Conservation (phyloP, 2,113 vertebrate species). For the Butorides virescens region DNA sequence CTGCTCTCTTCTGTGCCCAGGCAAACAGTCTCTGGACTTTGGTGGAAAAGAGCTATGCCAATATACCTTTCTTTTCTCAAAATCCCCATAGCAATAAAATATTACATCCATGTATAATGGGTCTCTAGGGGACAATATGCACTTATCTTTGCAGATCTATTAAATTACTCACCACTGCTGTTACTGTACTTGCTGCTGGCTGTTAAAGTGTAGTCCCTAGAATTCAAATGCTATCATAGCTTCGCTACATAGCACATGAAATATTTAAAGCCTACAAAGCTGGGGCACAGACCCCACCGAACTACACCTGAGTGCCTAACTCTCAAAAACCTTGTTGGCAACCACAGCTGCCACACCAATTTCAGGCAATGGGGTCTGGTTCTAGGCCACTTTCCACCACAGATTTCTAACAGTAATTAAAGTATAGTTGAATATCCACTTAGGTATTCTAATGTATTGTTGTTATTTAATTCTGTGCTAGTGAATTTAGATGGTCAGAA, state of each 20-base stretch:
- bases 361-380: not conserved
- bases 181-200: not conserved
- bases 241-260: not conserved
- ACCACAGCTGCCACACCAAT: not conserved
- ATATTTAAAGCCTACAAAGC: not conserved
- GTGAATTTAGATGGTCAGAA: not conserved
- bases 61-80: not conserved
- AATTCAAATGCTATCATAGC: not conserved
- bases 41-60: not conserved
- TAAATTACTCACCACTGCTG: not conserved
- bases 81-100: not conserved
- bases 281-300: not conserved
- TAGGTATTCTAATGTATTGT: not conserved
- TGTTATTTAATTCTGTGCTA: not conserved
- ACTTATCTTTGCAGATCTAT: not conserved
- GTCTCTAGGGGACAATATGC: not conserved
- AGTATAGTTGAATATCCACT: not conserved
- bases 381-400: not conserved
- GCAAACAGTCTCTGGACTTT: not conserved
- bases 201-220: not conserved
- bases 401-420: not conserved
- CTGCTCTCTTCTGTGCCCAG: not conserved
- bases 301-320: not conserved
- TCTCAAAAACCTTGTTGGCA: not conserved
- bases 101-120: not conserved